A percentile compares a stretch with the other conserved stretches of the same genome.
Conservation (phyloP, 2,888 invertebrate genomes). For the Leucophenga montana region DNA sequence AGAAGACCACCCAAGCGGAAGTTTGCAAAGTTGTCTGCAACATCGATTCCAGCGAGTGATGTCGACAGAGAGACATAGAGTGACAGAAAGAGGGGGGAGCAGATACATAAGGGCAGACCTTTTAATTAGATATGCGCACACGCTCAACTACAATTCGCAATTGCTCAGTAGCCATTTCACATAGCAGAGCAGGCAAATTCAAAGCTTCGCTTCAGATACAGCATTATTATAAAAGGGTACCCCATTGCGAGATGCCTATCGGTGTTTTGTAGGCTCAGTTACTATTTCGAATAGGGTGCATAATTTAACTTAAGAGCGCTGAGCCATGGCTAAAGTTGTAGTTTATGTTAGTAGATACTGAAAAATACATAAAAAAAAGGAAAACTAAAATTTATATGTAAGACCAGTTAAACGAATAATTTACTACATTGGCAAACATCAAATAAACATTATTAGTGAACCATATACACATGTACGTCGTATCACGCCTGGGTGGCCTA, state of each 20-base stretch:
- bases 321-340: background rate
- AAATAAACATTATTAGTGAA: too few relatives aligned
- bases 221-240: background rate
- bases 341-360: too few relatives aligned
- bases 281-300: slow-evolving; percentile 15
- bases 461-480: too few relatives aligned
- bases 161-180: slow-evolving; percentile 35
- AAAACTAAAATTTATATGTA: too few relatives aligned
- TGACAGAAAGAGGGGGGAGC: background rate
- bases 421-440: too few relatives aligned
- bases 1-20: slow-evolving; percentile 72
- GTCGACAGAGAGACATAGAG: background rate
- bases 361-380: too few relatives aligned
- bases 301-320: slow-evolving; percentile 8
- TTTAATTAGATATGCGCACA: slow-evolving; percentile 61
- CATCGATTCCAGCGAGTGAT: background rate
- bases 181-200: background rate
- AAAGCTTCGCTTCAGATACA: background rate
- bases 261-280: slow-evolving; percentile 57
- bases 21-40: slow-evolving; percentile 31
- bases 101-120: slow-evolving; percentile 29
- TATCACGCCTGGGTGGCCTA: background rate
- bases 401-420: background rate
- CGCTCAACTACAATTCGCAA: slow-evolving; percentile 58
- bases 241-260: slow-evolving; percentile 56